phyloP scores from a whole-genome alignment of 1,140 invertebrate genomes.

The Lordiphosa clarofinis region DNA sequence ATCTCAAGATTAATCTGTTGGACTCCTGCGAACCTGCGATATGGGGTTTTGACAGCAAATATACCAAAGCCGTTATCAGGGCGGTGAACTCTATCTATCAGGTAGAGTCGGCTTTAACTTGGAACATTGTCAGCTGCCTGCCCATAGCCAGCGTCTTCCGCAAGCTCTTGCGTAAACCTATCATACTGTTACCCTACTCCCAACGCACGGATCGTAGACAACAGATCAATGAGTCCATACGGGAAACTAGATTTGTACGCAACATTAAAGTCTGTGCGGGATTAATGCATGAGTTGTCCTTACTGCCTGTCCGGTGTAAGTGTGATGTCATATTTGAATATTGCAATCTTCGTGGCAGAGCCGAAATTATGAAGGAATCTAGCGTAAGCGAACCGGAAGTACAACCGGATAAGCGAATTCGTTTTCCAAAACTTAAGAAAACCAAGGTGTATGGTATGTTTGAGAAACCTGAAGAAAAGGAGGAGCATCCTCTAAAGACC shows the following conservation, averaged over 20 bases:
- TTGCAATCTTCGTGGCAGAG: constrained; percentile 13
- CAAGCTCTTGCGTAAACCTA: constrained; percentile 17
- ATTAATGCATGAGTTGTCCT: constrained; percentile 16
- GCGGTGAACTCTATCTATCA: constrained; percentile 9
- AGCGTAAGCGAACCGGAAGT: not conserved
- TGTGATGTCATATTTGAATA: constrained; percentile 25
- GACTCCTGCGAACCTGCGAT: constrained; percentile 8
- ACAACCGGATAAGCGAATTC: not conserved
- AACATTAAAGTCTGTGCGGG: constrained; percentile 23
- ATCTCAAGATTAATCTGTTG: not conserved
- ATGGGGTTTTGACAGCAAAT: constrained; percentile 6
- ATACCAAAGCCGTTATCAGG: not conserved
- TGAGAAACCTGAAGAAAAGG: not conserved
- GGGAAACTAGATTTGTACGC: not conserved
- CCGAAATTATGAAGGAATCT: constrained; percentile 3
- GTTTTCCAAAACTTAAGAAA: not conserved
- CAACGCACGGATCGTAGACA: constrained; percentile 12
- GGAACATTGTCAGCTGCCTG: constrained; percentile 16
- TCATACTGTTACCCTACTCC: constrained; percentile 26
- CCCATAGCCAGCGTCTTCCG: constrained; percentile 30
- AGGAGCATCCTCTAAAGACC: not conserved
- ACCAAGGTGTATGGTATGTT: not conserved
- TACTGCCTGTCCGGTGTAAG: constrained; percentile 19
- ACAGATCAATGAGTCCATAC: constrained; percentile 28
- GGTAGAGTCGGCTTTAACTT: not conserved